phyloP scores from a whole-genome alignment of 2,888 invertebrate species.

The Pristionchus japonicus region DNA sequence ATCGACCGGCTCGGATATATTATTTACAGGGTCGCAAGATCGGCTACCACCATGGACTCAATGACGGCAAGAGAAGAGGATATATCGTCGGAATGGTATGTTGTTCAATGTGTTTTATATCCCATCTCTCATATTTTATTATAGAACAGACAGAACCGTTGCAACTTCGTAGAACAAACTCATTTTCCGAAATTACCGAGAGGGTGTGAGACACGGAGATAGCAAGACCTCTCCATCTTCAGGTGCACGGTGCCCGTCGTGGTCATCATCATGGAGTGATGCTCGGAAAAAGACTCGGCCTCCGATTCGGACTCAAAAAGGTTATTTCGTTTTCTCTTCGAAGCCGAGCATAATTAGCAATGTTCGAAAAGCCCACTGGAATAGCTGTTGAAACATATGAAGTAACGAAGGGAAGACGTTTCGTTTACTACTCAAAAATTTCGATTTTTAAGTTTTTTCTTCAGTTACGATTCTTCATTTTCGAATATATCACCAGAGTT shows the following conservation, averaged over 20 bases:
- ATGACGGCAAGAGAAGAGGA: constrained; percentile 32
- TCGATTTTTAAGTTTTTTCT: background rate
- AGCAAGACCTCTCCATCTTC: background rate
- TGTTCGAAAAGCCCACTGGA: no score
- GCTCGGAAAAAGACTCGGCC: background rate
- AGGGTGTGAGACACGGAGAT: no score
- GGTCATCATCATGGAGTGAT: background rate
- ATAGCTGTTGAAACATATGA: no score
- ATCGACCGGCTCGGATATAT: background rate
- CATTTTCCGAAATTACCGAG: no score
- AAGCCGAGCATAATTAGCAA: no score
- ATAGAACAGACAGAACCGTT: no score
- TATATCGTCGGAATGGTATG: background rate
- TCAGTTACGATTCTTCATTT: background rate
- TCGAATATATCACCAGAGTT: background rate
- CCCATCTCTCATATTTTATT: no score
- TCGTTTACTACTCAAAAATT: constrained; percentile 20
- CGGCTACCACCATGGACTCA: background rate
- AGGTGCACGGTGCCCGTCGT: constrained; percentile 21
- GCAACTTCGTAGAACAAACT: no score
- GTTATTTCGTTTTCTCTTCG: no score
- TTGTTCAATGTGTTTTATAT: background rate
- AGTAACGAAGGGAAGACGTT: no score
- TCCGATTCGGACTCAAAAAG: background rate
- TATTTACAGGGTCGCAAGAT: background rate